Percentiles rank a stretch among this genome's conserved stretches.
Conservation (phyloP, 2,113 vertebrate species). For the Cebus imitator region DNA sequence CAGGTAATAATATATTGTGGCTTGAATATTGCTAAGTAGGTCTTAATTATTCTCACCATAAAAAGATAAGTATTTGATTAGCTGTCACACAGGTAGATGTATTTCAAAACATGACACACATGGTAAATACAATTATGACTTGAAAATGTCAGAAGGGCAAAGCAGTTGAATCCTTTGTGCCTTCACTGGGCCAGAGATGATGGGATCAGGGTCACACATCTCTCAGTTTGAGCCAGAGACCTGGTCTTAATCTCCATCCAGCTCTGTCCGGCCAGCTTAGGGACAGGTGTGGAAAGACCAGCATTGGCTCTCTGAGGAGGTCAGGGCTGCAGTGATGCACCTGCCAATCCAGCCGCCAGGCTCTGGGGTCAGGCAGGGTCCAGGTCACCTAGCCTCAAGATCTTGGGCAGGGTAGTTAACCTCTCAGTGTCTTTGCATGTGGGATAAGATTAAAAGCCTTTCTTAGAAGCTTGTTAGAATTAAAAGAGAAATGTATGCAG, state of each 20-base stretch:
- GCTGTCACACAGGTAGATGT: no score
- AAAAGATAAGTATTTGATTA: not conserved
- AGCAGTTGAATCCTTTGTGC: not conserved
- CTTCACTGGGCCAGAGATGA: no score
- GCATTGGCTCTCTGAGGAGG: not conserved
- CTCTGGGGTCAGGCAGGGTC: not conserved
- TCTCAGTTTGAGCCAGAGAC: not conserved
- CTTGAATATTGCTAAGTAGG: not conserved
- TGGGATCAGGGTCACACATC: not conserved
- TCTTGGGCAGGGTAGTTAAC: not conserved
- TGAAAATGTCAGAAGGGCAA: not conserved
- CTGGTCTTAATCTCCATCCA: not conserved
- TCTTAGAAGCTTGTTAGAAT: not conserved
- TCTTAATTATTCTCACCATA: not conserved
- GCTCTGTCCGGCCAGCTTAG: not conserved
- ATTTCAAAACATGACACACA: no score
- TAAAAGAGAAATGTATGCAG: not conserved
- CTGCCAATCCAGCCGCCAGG: no score
- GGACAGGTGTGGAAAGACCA: not conserved
- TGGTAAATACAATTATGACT: not conserved
- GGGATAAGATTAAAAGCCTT: not conserved
- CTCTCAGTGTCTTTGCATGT: not conserved
- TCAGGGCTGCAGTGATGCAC: rapidly evolving
- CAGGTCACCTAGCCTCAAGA: not conserved
- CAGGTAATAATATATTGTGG: no score